Base-by-base conservation (phyloP, 2,113 vertebrate species). In the Sinocyclocheilus anophthalmus region DNA sequence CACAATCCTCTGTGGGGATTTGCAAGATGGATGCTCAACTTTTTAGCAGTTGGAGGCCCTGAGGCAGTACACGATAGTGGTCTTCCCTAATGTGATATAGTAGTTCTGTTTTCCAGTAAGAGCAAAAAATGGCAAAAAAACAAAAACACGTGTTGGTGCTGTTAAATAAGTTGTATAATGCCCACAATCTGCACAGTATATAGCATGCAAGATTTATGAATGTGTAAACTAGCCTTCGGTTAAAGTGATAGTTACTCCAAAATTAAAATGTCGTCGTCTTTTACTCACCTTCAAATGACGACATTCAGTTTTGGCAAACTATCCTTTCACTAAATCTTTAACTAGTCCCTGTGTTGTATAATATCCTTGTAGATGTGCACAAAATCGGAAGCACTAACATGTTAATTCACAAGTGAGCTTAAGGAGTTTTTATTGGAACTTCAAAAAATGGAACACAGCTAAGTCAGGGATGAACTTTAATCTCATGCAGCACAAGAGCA, bases 31-130 rank as follows among this genome's bases (percentile, higher is more conserved):
- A 85, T 65, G 61, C 69, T 48, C 55, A 63, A 33, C 42, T 85
- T 84, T 87, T 86, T 61, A 87, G 79, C 80, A 87, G 48, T 59
- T 86, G 87, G 83, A 86, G 9, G 59, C 85, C 90, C 90, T 90
- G 90, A 76, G 84, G 92, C 85, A 72, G 53, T 80, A 79, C 77
- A 89, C 86, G 82, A 33, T 53, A 76, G 79, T 69, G 87, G 85
- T 78, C 33, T 83, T 87, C 83, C 85, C 48, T n/a, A 61, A 86
- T 86, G 84, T 77, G 26, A 45, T 83, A 42, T 20, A 37, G 45
- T n/a, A 89, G 84, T 86, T 88, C 76, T 65, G 42, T 87, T 89
- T 89, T 90, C 72, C 53, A 81, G 4, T 55, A 55, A 18, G 45
- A 37, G 30, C 9, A 57, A 3, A 55, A 79, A 59, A 76, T n/a